Evolutionary conservation across 2,888 invertebrate species (phyloP), one percentile per base, ranked within the genome.

Genomic region (Acleris emargana): DNA sequence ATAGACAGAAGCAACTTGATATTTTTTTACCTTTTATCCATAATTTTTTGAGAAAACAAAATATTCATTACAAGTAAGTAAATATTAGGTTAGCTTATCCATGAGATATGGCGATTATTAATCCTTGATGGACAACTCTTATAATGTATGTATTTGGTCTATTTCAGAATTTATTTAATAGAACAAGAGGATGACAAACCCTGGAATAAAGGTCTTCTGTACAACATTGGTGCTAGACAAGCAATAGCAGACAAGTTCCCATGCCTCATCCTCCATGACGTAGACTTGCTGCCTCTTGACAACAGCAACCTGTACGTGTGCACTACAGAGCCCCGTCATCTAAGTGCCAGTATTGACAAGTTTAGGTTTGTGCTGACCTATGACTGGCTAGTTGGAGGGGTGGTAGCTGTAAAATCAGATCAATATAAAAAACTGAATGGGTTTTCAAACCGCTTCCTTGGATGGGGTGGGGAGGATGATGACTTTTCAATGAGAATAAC

Each of bases 241-340:
- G 97, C 97, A 0, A 93, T 95, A 5, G 94, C 94, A 67, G 93
- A 94, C 68, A 93, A 94, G 67, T 97, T 94, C 86, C 95, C 95
- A 0, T 99, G 98, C 81, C 95, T 97, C 61, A 95, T 98, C 67
- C 95, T 98, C 71, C 98, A 98, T 79, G 98, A 98, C 82, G 96
- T 98, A 28, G 98, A 98, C 91, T 88, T 98, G 61, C 93, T 99
- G 73, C 98, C 98, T 0, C 88, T 96, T 68, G 96, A 96, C 84
- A 93, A 94, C 22, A 94, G 94, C 60, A 97, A 98, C 87, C 93
- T 98, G 60, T 98, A 98, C 84, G 96, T 95, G 0, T 98, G 98
- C 78, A 93, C 95, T 0, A 89, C 91, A 61, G 93, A 94, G 72
- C 98, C 98, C 0, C 92, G 98, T 2, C 98, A 98, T 81, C 95